Evolutionary conservation across 1,140 invertebrate species (phyloP).

Genomic region (Procambarus virginalis): DNA sequence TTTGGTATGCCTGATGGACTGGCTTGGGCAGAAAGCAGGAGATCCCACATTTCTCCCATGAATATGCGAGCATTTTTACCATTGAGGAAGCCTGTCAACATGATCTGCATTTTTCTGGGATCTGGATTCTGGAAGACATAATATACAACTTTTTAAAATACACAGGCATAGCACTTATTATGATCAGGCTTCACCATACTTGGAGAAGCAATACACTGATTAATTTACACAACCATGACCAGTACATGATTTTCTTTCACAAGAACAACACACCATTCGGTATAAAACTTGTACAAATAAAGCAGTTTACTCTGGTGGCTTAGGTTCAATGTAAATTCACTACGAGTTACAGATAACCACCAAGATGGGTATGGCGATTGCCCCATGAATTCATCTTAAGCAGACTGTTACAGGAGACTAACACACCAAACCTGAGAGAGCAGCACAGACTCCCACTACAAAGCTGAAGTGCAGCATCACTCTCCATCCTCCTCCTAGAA

Average conservation of each 20-base stretch:
- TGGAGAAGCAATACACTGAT: neutral
- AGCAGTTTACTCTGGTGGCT: neutral
- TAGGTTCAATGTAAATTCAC: neutral
- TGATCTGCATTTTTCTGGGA: conserved; percentile 99
- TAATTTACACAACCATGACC: neutral
- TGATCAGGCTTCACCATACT: neutral
- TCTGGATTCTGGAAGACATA: conserved; percentile 83
- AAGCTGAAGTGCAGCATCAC: conserved; percentile 30
- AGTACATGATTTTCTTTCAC: neutral
- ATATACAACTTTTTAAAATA: conserved; percentile 16
- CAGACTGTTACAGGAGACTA: conserved; percentile 29
- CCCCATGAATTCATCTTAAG: neutral
- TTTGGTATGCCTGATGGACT: conserved; percentile 95
- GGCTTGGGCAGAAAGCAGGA: conserved; percentile 95
- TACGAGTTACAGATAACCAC: neutral
- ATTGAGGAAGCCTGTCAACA: conserved; percentile 98
- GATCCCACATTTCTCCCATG: conserved; percentile 97
- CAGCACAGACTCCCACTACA: conserved; percentile 55
- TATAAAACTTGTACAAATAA: neutral
- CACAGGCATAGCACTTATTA: neutral
- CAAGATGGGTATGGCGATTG: neutral
- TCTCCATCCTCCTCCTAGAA: conserved; percentile 62
- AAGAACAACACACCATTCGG: neutral
- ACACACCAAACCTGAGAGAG: conserved; percentile 59
- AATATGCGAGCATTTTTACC: conserved; percentile 98